These are phyloP conservation scores for Paramisgurnus dabryanus DNA, from an alignment of 2,113 vertebrate genomes.

Conservation along the genomic window DNA sequence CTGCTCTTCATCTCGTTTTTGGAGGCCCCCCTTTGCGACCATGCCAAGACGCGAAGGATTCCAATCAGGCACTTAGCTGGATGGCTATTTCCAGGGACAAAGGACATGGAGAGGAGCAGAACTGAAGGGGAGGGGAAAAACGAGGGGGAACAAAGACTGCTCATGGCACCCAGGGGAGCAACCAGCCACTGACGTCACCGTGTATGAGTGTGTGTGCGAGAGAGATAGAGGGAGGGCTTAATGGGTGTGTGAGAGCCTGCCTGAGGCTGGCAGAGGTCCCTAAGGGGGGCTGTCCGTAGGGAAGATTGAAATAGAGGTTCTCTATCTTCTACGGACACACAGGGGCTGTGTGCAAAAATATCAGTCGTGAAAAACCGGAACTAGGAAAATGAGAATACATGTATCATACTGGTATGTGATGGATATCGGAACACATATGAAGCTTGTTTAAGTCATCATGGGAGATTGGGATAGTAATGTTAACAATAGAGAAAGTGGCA, in stretches of 20 bases:
- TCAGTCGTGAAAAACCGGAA: background rate
- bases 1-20: constrained; percentile 9
- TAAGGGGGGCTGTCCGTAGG: constrained; percentile 71
- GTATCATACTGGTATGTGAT: background rate
- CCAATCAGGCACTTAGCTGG: constrained; percentile 79
- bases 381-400: constrained; percentile 1
- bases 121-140: constrained; percentile 83
- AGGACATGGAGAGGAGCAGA: constrained; percentile 77
- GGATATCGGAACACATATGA: background rate
- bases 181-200: constrained; percentile 92
- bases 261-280: constrained; percentile 90
- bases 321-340: constrained; percentile 34
- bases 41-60: constrained; percentile 73
- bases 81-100: constrained; percentile 81
- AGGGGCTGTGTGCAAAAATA: constrained; percentile 7
- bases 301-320: constrained; percentile 62
- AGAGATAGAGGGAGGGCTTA: constrained; percentile 71
- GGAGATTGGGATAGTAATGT: background rate
- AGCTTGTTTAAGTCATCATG: background rate
- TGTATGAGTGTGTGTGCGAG: constrained; percentile 48
- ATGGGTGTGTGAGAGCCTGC: constrained; percentile 94
- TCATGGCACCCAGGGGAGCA: constrained; percentile 94
- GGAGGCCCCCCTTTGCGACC: constrained; percentile 62
- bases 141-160: constrained; percentile 75
- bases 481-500: background rate